phyloP scores from a whole-genome alignment of 2,888 invertebrate genomes.

The Drosophila aldrichi region DNA sequence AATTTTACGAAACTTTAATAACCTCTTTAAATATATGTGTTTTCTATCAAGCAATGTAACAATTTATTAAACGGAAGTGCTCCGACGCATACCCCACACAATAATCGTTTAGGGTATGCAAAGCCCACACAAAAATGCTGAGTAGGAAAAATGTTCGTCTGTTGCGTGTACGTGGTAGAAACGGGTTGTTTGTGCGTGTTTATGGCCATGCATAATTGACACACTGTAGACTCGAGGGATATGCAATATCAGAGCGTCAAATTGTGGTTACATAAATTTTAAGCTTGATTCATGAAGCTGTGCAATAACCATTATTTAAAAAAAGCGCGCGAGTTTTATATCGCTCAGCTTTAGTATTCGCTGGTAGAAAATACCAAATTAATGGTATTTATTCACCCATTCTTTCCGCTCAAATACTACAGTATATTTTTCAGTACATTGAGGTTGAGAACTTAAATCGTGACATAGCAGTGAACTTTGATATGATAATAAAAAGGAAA shows the following conservation, averaged over 20 bases:
- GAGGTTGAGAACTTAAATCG: too few species aligned
- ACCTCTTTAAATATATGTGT: background rate
- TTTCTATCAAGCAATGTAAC: background rate
- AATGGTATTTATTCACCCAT: background rate
- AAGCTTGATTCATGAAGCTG: constrained; percentile 4
- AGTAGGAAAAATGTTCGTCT: constrained; percentile 9
- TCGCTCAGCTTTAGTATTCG: background rate
- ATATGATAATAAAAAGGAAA: too few species aligned
- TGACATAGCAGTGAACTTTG: constrained; percentile 11
- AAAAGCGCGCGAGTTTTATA: background rate
- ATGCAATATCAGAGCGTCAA: constrained; percentile 12
- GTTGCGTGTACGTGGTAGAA: constrained; percentile 3
- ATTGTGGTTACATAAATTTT: constrained; percentile 8
- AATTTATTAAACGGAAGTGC: too few species aligned
- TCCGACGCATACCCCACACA: background rate
- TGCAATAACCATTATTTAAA: background rate
- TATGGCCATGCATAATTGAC: constrained; percentile 27
- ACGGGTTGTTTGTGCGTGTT: constrained; percentile 1
- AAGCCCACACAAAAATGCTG: constrained; percentile 2
- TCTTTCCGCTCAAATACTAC: background rate
- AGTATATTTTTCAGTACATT: background rate
- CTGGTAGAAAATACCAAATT: background rate
- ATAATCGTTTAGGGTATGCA: background rate
- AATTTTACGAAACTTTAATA: too few species aligned
- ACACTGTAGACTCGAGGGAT: constrained; percentile 6